phyloP scores from a whole-genome alignment of 2,797 vertebrate species.

The Podargus strigoides region DNA sequence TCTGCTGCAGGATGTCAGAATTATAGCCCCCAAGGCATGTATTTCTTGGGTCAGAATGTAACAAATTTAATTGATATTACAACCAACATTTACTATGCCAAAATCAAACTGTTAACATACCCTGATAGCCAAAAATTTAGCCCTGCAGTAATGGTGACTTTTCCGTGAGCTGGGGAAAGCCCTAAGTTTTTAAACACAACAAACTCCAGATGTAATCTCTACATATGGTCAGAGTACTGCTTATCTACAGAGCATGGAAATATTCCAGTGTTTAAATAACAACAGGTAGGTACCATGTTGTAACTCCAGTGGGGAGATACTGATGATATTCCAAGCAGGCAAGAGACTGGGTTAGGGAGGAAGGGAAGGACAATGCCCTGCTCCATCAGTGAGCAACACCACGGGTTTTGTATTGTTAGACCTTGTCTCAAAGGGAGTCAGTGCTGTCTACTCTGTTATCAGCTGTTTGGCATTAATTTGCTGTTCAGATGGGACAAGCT shows the following conservation, averaged over 20 bases:
- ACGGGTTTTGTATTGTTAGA: accelerated
- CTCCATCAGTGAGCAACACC: background rate
- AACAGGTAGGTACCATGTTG: accelerated
- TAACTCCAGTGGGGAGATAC: background rate
- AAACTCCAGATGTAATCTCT: background rate
- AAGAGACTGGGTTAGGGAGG: background rate
- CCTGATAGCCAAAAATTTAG: background rate
- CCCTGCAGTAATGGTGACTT: background rate
- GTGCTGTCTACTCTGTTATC: background rate
- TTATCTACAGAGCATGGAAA: background rate
- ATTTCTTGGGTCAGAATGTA: background rate
- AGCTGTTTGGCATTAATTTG: background rate
- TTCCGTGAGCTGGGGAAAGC: background rate
- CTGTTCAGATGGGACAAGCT: background rate
- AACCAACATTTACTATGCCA: background rate
- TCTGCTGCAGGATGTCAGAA: background rate
- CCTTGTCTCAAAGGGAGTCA: background rate
- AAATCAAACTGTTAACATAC: background rate
- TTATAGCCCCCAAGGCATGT: background rate
- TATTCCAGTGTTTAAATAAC: background rate
- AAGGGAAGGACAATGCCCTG: background rate
- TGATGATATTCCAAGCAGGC: background rate
- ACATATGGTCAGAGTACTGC: background rate
- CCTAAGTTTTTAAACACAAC: background rate
- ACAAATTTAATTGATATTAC: background rate